Percentiles rank a stretch among this genome's conserved stretches.
Conservation (phyloP, 2,113 vertebrate species). For the Colinus virginianus region DNA sequence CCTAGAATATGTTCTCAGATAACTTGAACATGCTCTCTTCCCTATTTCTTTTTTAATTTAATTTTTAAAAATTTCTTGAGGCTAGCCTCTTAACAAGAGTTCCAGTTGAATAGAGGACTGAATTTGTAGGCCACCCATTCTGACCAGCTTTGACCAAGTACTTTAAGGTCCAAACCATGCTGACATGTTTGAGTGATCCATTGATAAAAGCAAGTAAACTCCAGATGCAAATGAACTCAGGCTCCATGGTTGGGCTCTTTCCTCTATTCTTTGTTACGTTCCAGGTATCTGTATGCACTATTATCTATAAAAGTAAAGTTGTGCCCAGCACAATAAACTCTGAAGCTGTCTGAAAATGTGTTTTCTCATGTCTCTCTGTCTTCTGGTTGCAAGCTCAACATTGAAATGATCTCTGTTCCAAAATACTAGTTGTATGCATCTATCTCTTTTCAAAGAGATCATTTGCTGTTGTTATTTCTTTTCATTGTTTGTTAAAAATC, state of each 20-base stretch:
- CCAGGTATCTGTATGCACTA: not conserved
- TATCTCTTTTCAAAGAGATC: not conserved
- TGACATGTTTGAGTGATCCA: not conserved
- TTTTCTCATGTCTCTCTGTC: not conserved
- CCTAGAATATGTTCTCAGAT: not conserved
- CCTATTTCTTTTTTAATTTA: not conserved
- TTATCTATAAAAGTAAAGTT: not conserved
- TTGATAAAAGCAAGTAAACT: not conserved
- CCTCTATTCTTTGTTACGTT: not conserved
- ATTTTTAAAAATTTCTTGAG: not conserved
- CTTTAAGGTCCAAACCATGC: not conserved
- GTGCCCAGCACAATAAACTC: not conserved
- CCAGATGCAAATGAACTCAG: not conserved
- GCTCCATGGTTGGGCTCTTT: not conserved
- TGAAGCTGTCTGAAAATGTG: not conserved
- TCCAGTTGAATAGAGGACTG: not conserved
- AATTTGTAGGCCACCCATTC: not conserved
- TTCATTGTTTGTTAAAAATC: not conserved
- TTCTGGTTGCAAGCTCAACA: not conserved
- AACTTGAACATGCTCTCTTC: not conserved
- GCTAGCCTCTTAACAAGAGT: not conserved
- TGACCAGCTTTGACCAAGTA: not conserved
- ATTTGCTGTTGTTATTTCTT: not conserved
- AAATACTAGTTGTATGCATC: not conserved
- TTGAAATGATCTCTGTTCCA: constrained; percentile 15